Conservation (phyloP, 2,797 vertebrate species). For the Parotocinclus haroldoi region DNA sequence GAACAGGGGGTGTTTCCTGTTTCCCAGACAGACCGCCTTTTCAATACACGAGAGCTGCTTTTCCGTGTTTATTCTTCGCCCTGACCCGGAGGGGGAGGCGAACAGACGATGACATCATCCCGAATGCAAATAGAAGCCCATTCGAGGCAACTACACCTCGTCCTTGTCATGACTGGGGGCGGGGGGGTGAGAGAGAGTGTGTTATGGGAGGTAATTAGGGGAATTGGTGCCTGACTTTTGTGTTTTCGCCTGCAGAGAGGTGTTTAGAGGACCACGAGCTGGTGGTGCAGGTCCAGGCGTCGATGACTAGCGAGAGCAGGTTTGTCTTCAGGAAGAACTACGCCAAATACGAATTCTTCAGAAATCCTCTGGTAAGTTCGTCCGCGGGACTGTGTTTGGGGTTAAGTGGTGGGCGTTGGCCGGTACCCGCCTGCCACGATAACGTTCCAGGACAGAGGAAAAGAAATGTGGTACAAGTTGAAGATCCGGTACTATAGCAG, state of each 20-base stretch:
- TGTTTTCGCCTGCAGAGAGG: constrained; percentile 74
- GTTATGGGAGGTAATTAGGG: constrained; percentile 12
- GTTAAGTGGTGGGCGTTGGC: no score
- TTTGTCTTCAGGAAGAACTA: constrained; percentile 99
- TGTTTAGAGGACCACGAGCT: constrained; percentile 95
- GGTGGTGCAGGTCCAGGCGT: constrained; percentile 88
- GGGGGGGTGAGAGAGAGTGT: no score
- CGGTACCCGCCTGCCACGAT: no score
- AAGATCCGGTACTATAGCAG: no score
- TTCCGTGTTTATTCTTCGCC: constrained; percentile 35
- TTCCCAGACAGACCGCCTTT: constrained; percentile 38
- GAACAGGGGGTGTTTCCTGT: constrained; percentile 4
- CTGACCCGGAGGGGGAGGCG: constrained; percentile 9
- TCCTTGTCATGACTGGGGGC: constrained; percentile 10
- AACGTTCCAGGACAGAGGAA: no score
- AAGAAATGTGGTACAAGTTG: no score
- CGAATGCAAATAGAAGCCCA: constrained; percentile 26
- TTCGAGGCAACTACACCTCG: constrained; percentile 27
- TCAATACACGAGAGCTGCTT: constrained; percentile 16
- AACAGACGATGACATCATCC: constrained; percentile 39
- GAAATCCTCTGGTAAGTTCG: constrained; percentile 82
- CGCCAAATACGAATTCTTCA: constrained; percentile 99
- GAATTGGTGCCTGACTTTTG: constrained; percentile 11
- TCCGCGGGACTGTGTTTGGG: no score
- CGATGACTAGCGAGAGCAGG: constrained; percentile 89